Percentiles rank a stretch among this genome's conserved stretches.
These are phyloP conservation scores for Phalacrocorax carbo DNA, from an alignment of 2,113 vertebrate genomes.

Conservation along the genomic window DNA sequence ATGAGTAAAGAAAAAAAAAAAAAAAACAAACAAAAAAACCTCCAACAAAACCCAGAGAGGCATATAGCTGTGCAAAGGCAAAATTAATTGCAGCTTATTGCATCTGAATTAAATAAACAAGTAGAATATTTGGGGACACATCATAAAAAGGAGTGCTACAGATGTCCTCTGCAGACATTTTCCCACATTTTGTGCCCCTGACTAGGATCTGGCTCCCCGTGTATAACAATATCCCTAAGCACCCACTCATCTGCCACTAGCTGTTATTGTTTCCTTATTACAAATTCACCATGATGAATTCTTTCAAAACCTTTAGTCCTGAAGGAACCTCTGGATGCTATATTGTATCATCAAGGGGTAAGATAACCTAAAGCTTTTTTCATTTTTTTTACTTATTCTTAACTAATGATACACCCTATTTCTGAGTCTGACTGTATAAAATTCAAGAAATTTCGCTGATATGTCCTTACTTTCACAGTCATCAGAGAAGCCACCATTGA, in stretches of 20 bases:
- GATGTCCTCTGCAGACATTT: background rate
- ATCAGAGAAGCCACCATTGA: background rate
- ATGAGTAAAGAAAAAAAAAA: background rate
- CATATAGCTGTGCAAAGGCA: background rate
- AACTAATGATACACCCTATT: background rate
- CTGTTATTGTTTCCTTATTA: background rate
- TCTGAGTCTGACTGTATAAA: background rate
- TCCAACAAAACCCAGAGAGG: background rate
- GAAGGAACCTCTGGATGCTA: background rate
- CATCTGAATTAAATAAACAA: background rate
- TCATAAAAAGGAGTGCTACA: background rate
- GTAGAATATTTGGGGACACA: background rate
- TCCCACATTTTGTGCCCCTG: background rate
- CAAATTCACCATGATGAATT: background rate
- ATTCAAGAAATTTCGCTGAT: background rate
- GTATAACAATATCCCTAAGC: background rate
- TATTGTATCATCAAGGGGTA: background rate
- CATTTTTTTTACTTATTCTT: background rate
- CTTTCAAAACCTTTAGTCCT: background rate
- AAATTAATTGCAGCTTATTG: background rate
- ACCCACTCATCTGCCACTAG: too few relatives aligned
- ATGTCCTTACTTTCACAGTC: background rate
- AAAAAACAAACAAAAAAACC: too few relatives aligned
- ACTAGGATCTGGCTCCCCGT: background rate
- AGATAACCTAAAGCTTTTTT: background rate